A percentile compares a stretch with the other conserved stretches of the same genome.
Evolutionary conservation across 1,140 invertebrate genomes (phyloP).

Genomic region (Sminthurides bifidus): DNA sequence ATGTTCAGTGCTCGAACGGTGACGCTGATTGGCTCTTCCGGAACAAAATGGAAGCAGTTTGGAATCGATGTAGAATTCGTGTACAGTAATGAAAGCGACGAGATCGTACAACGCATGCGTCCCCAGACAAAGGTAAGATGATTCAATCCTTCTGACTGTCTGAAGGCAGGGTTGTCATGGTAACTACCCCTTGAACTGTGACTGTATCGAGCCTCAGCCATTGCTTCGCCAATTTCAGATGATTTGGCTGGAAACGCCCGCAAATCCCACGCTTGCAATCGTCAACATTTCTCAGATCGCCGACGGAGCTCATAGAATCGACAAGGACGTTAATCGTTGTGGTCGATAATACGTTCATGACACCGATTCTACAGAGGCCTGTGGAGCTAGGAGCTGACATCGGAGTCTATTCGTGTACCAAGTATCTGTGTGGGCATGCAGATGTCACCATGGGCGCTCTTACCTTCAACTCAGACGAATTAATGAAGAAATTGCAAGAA

Average conservation of each 20-base stretch:
- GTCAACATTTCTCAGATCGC: constrained; percentile 70
- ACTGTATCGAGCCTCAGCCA: too few species aligned
- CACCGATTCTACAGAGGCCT: constrained; percentile 56
- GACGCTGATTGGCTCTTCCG: constrained; percentile 41
- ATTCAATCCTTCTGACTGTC: not conserved
- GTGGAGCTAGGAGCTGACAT: constrained; percentile 53
- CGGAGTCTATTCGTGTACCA: constrained; percentile 52
- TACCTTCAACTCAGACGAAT: constrained; percentile 40
- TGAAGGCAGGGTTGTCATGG: too few species aligned
- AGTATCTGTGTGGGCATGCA: constrained; percentile 58
- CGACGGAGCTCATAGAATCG: constrained; percentile 46
- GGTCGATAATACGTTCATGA: constrained; percentile 95
- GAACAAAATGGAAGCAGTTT: constrained; percentile 28
- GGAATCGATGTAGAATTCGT: constrained; percentile 27
- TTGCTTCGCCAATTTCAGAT: constrained; percentile 53
- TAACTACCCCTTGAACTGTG: too few species aligned
- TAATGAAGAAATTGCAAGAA: constrained; percentile 44
- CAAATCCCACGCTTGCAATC: constrained; percentile 87
- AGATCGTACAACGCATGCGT: constrained; percentile 17
- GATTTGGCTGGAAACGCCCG: constrained; percentile 93
- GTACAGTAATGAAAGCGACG: constrained; percentile 16
- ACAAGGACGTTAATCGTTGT: constrained; percentile 64
- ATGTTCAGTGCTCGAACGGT: constrained; percentile 89
- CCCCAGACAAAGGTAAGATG: constrained; percentile 19
- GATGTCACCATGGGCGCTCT: constrained; percentile 55